Base-by-base conservation (phyloP, 2,888 invertebrate species). In the Cloeon dipterum region DNA sequence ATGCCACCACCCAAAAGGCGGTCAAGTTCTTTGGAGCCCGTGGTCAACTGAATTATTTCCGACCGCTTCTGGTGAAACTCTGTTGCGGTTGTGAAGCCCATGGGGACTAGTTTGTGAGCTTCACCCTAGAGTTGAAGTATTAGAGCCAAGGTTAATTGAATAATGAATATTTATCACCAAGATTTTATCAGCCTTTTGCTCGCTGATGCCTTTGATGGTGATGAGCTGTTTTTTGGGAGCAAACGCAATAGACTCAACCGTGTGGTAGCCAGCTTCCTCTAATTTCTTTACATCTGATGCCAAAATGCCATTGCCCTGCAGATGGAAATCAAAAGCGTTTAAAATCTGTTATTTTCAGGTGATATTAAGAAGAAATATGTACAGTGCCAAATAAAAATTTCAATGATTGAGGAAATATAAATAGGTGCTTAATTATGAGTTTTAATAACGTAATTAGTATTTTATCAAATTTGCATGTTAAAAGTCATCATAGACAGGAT, bases 81-180 rank as follows among this genome's bases (percentile, higher is more conserved):
- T 3, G 91, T 85, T 0, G 98, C 98, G 19, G 94, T 93, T 4
- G 91, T 93, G 51, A 99, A 99, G 0, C 96, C 96, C 82, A 98
- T 88, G 0, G 89, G 88, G 1, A 96, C 88, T 26, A 89, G 56
- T 56, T 96, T 98, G 0, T 75, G 70, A 3, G 94, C 91, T 59
- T 93, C 94, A 3, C 68, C 50, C 68, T 63, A 43, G 18, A 40
- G 38, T 13, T n/a, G 11, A 36, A 19, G 8, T 5, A 5, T 26
- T 13, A 5, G 11, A n/a, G 16, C 20, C 13, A 19, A 19, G 34
- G 4, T 21, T 37, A 20, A 8, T 25, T 16, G 16, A 4, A n/a
- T n/a, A n/a, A n/a, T n/a, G n/a, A n/a, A n/a, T 8, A 23, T 23
- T 23, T 11, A 23, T 49, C 49, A 66, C 66, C 40, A 88, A 51